Percentiles rank a stretch among this genome's conserved stretches.
Evolutionary conservation across 2,113 vertebrate genomes (phyloP).

Genomic region (Motacilla tschutschensis): DNA sequence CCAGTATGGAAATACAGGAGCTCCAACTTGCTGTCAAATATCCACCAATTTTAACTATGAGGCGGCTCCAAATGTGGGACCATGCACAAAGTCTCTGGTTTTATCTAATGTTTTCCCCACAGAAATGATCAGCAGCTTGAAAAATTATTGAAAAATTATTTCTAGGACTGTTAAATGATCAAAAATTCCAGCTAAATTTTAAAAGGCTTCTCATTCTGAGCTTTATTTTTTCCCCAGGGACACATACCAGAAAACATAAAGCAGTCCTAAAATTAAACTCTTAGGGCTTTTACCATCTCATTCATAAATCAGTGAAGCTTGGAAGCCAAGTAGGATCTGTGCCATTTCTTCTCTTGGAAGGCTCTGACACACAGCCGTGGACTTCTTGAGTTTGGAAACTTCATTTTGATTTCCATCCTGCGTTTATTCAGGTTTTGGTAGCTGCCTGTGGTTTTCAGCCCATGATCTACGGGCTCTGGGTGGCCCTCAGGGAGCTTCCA

Average conservation of each 20-base stretch:
- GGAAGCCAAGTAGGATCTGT: background rate
- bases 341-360: background rate
- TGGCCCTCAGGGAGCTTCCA: background rate
- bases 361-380: background rate
- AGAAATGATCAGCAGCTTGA: background rate
- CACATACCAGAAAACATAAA: background rate
- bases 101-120: background rate
- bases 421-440: background rate
- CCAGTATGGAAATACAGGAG: background rate
- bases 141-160: background rate
- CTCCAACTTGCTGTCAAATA: background rate
- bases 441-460: background rate
- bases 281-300: background rate
- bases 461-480: background rate
- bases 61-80: background rate
- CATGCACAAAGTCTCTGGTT: background rate
- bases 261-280: background rate
- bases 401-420: background rate
- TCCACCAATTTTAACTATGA: background rate
- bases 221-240: background rate
- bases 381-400: background rate
- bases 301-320: background rate
- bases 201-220: background rate
- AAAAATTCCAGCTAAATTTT: background rate
- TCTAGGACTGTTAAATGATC: background rate